Percentiles rank a stretch among this genome's conserved stretches.
These are phyloP conservation scores for Bujurquina vittata DNA, from an alignment of 2,113 vertebrate genomes.

Conservation along the genomic window DNA sequence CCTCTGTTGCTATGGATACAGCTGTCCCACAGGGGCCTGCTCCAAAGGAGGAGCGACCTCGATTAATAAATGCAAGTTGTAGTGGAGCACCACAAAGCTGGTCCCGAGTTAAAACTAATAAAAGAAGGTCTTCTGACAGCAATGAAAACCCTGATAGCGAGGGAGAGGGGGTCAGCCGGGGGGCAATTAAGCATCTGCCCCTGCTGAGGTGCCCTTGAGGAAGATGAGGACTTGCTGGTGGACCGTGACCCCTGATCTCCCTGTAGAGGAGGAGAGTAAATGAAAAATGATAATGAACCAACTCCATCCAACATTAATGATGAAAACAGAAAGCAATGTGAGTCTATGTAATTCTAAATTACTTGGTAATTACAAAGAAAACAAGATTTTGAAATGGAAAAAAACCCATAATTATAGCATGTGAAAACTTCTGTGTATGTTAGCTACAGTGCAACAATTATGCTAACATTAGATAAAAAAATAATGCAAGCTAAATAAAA, in stretches of 20 bases:
- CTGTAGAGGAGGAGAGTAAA: neutral
- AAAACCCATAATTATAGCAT: neutral
- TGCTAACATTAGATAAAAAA: neutral
- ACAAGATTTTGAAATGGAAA: neutral
- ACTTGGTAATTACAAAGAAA: neutral
- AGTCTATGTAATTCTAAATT: neutral
- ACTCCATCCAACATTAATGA: neutral
- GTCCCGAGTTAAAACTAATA: constrained; percentile 24
- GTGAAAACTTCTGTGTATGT: neutral
- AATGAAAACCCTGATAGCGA: neutral
- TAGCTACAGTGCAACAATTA: neutral
- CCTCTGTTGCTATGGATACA: constrained; percentile 75
- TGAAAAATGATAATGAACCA: neutral
- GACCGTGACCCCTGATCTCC: constrained; percentile 17
- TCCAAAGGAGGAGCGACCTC: constrained; percentile 58
- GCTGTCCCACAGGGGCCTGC: constrained; percentile 58
- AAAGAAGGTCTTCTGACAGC: neutral
- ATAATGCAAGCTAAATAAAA: neutral
- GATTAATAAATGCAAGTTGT: constrained; percentile 55
- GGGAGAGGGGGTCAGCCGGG: neutral
- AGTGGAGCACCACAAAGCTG: constrained; percentile 21
- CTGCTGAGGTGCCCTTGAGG: constrained; percentile 24
- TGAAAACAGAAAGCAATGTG: neutral
- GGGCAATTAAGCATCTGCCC: neutral
- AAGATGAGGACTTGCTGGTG: neutral